Conservation (phyloP, 2,888 invertebrate genomes). For the Bugula neritina region DNA sequence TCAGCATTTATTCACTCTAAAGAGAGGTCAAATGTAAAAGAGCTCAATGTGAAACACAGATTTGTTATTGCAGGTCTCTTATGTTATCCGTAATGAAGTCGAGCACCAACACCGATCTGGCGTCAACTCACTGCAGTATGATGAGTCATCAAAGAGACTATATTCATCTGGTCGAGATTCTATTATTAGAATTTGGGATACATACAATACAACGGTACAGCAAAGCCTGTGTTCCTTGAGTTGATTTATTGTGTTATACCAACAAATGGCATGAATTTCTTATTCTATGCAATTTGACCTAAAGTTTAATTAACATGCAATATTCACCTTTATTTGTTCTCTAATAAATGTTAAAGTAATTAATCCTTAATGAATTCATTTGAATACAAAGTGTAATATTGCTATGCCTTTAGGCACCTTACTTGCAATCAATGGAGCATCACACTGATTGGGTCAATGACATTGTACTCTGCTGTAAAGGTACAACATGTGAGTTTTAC, state of each 20-base stretch:
- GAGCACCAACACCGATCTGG: slow-evolving; percentile 91
- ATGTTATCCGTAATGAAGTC: slow-evolving; percentile 92
- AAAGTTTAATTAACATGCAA: slow-evolving; percentile 10
- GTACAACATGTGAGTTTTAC: slow-evolving; percentile 77
- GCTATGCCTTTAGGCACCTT: too few relatives aligned
- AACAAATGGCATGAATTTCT: too few relatives aligned
- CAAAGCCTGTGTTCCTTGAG: not conserved
- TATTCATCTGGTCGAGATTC: slow-evolving; percentile 96
- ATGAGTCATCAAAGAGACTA: slow-evolving; percentile 75
- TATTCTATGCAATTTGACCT: slow-evolving; percentile 11
- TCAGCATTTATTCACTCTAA: too few relatives aligned
- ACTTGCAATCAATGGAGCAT: slow-evolving; percentile 97
- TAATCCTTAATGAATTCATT: too few relatives aligned
- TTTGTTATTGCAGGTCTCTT: slow-evolving; percentile 69
- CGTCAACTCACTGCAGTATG: slow-evolving; percentile 89
- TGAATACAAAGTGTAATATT: too few relatives aligned
- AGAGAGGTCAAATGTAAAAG: too few relatives aligned
- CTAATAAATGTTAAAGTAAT: too few relatives aligned
- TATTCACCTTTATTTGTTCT: slow-evolving; percentile 1
- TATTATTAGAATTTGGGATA: slow-evolving; percentile 76
- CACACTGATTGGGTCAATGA: slow-evolving; percentile 99
- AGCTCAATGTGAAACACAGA: too few relatives aligned
- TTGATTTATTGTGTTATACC: too few relatives aligned
- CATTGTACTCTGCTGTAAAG: slow-evolving; percentile 92
- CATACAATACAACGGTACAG: slow-evolving; percentile 53